phyloP scores from a whole-genome alignment of 1,140 invertebrate genomes.

The Protaetia brevitarsis region DNA sequence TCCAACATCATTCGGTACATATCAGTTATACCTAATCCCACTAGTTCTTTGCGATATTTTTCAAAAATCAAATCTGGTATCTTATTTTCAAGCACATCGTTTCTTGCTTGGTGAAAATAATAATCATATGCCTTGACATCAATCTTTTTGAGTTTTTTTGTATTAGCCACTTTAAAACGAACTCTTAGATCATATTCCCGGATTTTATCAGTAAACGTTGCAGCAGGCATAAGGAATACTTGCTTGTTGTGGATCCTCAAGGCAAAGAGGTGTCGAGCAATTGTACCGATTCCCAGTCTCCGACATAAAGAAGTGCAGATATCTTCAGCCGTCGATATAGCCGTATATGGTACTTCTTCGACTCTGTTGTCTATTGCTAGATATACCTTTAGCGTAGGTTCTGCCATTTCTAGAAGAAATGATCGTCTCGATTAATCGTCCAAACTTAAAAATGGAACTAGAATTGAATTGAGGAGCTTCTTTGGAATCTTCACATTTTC shows the following conservation, averaged over 20 bases:
- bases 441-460: no score
- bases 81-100: slow-evolving; percentile 74
- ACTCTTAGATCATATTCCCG: slow-evolving; percentile 70
- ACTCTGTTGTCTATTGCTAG: slow-evolving; percentile 49
- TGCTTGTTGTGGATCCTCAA: slow-evolving; percentile 60
- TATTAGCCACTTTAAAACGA: slow-evolving; percentile 67
- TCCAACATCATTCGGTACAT: slow-evolving; percentile 80
- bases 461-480: no score
- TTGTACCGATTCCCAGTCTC: slow-evolving; percentile 66
- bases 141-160: slow-evolving; percentile 62
- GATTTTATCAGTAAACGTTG: slow-evolving; percentile 53
- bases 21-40: slow-evolving; percentile 79
- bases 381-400: slow-evolving; percentile 37
- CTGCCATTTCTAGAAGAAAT: slow-evolving; percentile 35
- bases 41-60: slow-evolving; percentile 67
- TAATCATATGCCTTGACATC: slow-evolving; percentile 77
- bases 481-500: no score
- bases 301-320: slow-evolving; percentile 69
- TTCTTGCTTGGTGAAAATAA: slow-evolving; percentile 78
- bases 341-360: slow-evolving; percentile 39
- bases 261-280: slow-evolving; percentile 74
- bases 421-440: neutral
- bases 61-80: slow-evolving; percentile 75
- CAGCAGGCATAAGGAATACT: slow-evolving; percentile 63
- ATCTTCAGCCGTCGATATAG: slow-evolving; percentile 60